Evolutionary conservation across 1,140 invertebrate species (phyloP), one percentile per base, ranked within the genome.

Genomic region (Drosophila kanapiae): DNA sequence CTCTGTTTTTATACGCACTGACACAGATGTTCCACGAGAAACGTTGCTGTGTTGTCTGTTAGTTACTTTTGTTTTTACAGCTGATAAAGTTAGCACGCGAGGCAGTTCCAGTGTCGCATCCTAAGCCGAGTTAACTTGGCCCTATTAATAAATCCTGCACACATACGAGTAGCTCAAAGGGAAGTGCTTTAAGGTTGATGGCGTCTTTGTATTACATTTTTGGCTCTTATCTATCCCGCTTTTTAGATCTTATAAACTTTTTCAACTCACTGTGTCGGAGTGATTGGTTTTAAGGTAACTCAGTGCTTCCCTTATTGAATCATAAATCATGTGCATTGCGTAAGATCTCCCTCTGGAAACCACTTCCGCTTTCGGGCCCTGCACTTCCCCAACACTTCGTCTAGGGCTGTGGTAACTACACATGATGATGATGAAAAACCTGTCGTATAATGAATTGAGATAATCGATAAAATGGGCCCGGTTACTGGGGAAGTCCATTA

Each of bases 11-110:
- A 43, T 59, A 83, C 80, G 80, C 80, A 64, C 53, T 79, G 77
- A 77, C 81, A 84, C 69, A 77, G 77, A 76, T 83, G 48, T 71
- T 72, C 29, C 5, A 0, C 2, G 1, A 35, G 27, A 10, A 23
- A 38, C 61, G 29, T 37, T 49, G 56, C 43, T 59, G 43, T 54
- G 43, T 56, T 56, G 53, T 38, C 18, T 38, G 53, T 56, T 59
- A 40, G 38, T 49, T 42, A 48, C 37, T 62, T 47, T 58, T 78
- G 76, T 76, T 85, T 81, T 82, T 82, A 64, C 79, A 87, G 83
- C 84, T 80, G 83, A 80, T 80, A 80, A 77, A 87, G 84, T 60
- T 84, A 57, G 78, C 65, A 59, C 49, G 77, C 67, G 16, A 6
- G 53, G 16, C 14, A 35, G 48, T 58, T 54, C 69, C 78, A 78